Evolutionary conservation across 2,113 vertebrate species (phyloP), one percentile per base, ranked within the genome.

Genomic region (Merops nubicus): DNA sequence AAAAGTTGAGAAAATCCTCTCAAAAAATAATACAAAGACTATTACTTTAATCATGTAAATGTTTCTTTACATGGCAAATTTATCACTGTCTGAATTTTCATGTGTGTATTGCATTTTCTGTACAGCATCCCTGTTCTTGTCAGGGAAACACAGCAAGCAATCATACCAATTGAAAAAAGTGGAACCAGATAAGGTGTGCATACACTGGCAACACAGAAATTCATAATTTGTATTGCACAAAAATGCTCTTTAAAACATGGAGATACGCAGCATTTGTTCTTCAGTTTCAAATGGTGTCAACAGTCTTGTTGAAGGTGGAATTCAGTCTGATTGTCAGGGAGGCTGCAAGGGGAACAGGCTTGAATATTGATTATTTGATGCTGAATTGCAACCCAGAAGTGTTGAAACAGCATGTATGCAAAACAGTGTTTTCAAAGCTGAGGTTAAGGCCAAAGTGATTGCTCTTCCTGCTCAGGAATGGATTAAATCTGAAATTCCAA

Each of bases 341-440:
- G 93, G 79, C 90, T 96, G 91, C 90, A 78, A 81, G 79, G 88
- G 79, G 91, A 91, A 31, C 93, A 65, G 92, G 40, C 91, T 96
- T 75, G 85, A 93, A 94, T 96, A 97, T 97, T 96, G 96, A 97
- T 97, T 96, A 93, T 92, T 95, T 89, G 91, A 45, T 95, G 96
- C 96, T 97, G 92, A 96, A 93, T 95, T 96, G 93, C 92, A 95
- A 65, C 60, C 83, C 73, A 96, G 96, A 95, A 96, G 28, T 97
- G 96, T 97, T 96, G 96, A 97, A 97, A 14, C 96, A 97, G 96
- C 96, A 95, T 64, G 86, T 96, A 96, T 97, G 96, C 92, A 96
- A 96, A 97, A 1, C 72, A 93, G 92, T 12, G 47, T 63, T 87
- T 85, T 88, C 85, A 85, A 56, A 96, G 95, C 80, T 81, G 78